Evolutionary conservation across 1,140 invertebrate genomes (phyloP).

Genomic region (Geopemphigus sp.): DNA sequence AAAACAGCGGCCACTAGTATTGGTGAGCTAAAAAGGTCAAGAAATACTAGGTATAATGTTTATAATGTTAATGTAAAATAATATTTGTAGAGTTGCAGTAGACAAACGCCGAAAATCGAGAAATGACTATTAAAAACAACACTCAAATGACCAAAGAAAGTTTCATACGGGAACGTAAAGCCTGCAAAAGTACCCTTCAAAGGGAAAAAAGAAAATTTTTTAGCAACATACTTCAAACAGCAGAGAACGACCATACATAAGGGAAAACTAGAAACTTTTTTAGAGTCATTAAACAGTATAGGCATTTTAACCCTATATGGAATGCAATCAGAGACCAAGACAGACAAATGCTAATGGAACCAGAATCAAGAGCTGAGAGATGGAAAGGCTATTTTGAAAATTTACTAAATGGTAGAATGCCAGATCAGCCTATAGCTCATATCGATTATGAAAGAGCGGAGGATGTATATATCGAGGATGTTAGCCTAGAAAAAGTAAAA

Average conservation of each 20-base stretch:
- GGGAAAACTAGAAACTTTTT: constrained; percentile 10
- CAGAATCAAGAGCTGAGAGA: constrained; percentile 17
- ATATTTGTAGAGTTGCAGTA: not conserved
- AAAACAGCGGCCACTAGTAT: not conserved
- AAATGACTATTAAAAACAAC: constrained; percentile 6
- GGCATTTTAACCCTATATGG: constrained; percentile 4
- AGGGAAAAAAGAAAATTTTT: constrained; percentile 19
- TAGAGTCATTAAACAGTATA: constrained; percentile 13
- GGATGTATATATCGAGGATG: too few species aligned
- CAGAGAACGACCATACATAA: too few species aligned
- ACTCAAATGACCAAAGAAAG: too few species aligned
- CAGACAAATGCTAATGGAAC: too few species aligned
- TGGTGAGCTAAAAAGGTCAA: not conserved
- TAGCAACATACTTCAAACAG: too few species aligned
- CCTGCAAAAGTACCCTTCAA: constrained; percentile 6
- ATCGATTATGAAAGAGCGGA: not conserved
- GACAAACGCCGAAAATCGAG: not conserved
- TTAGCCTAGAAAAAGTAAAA: too few species aligned
- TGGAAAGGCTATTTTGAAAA: too few species aligned
- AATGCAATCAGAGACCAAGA: too few species aligned
- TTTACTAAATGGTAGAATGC: not conserved
- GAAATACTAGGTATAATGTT: not conserved
- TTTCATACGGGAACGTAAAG: constrained; percentile 8
- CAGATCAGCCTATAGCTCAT: not conserved
- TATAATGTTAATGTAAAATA: too few species aligned